These are phyloP conservation scores for Macrocentrus cingulum DNA, from an alignment of 1,140 invertebrate genomes.

Conservation along the genomic window DNA sequence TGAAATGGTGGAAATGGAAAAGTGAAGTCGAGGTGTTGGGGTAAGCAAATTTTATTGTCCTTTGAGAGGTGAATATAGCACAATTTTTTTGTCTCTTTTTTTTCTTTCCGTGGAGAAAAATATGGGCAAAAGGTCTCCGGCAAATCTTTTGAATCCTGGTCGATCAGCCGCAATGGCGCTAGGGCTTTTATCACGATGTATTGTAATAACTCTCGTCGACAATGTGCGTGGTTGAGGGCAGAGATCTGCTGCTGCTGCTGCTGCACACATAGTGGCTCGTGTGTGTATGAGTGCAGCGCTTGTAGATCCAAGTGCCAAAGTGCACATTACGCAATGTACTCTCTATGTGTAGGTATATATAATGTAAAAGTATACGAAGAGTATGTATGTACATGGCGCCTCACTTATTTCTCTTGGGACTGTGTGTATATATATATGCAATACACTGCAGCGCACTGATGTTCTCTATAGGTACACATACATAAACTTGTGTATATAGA, in stretches of 20 bases:
- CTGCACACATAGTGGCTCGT: neutral
- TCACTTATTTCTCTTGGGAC: conserved; percentile 32
- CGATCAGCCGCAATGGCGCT: conserved; percentile 11
- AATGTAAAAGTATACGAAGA: too few species aligned
- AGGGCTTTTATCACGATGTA: conserved; percentile 20
- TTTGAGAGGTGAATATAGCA: too few species aligned
- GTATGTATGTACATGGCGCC: conserved; percentile 3
- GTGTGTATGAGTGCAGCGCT: neutral
- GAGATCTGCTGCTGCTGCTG: too few species aligned
- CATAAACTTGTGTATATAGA: conserved; percentile 2
- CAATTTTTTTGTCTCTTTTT: too few species aligned
- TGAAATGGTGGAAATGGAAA: too few species aligned
- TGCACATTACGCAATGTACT: neutral
- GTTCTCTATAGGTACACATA: conserved; percentile 2
- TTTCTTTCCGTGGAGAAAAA: too few species aligned
- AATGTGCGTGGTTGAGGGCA: neutral
- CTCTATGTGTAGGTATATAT: neutral
- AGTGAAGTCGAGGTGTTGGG: too few species aligned
- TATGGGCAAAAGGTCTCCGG: neutral
- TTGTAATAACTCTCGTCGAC: conserved; percentile 19
- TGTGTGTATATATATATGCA: too few species aligned
- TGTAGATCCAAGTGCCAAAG: neutral
- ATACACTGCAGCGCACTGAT: too few species aligned
- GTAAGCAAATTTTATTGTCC: too few species aligned
- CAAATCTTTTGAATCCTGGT: conserved; percentile 15